Evolutionary conservation across 2,113 vertebrate genomes (phyloP).

Genomic region (Lampris incognitus): DNA sequence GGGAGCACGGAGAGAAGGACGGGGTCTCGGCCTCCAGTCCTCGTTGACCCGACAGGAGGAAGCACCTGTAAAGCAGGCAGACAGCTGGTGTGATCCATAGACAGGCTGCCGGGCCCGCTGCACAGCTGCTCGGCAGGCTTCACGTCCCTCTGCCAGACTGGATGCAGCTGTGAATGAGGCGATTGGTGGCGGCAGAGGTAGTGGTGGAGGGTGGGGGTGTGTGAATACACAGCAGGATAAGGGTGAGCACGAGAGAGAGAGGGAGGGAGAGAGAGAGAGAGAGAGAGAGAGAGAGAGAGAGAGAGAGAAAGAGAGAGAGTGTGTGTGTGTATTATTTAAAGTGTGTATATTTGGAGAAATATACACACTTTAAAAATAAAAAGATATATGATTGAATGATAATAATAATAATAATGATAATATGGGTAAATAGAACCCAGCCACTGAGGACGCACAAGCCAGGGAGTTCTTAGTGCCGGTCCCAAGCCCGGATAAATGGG

Average conservation of each 20-base stretch:
- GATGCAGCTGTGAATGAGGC: slow-evolving; percentile 54
- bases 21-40: too few relatives aligned
- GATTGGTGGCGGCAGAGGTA: slow-evolving; percentile 22
- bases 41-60: neutral
- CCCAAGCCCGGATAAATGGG: too few relatives aligned
- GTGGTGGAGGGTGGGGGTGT: neutral
- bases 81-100: slow-evolving; percentile 35
- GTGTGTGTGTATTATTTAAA: neutral
- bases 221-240: neutral
- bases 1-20: too few relatives aligned
- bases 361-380: too few relatives aligned
- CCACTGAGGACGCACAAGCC: too few relatives aligned
- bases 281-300: neutral
- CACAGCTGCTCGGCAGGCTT: slow-evolving; percentile 61
- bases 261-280: neutral
- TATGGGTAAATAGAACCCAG: too few relatives aligned
- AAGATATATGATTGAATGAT: too few relatives aligned
- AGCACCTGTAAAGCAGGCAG: neutral
- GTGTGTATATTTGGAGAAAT: too few relatives aligned
- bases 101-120: slow-evolving; percentile 48
- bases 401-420: too few relatives aligned
- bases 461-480: too few relatives aligned
- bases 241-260: neutral
- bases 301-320: neutral
- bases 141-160: slow-evolving; percentile 61